These are phyloP conservation scores for Plecturocebus donacophilus DNA, from an alignment of 2,113 vertebrate species.

Conservation along the genomic window DNA sequence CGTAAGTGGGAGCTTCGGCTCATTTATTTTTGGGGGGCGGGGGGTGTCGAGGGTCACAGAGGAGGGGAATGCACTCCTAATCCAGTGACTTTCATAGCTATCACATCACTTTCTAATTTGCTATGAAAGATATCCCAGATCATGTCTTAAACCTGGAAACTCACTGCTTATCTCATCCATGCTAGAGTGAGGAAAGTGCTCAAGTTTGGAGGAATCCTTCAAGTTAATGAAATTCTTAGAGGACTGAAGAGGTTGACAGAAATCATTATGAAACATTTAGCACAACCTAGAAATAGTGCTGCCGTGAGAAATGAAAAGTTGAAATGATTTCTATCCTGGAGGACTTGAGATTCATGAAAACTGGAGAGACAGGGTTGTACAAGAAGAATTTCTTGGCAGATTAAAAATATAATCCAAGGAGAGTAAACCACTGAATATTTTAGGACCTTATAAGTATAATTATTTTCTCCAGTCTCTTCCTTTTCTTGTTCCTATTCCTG, in stretches of 20 bases:
- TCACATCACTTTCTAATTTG: not conserved
- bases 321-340: not conserved
- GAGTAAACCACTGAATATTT: not conserved
- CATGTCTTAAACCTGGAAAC: not conserved
- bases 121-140: not conserved
- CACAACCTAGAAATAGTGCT: not conserved
- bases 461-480: not conserved
- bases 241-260: not conserved
- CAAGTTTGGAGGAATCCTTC: not conserved
- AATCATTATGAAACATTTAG: not conserved
- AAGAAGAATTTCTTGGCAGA: not conserved
- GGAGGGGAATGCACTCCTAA: not conserved
- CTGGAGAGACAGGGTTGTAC: not conserved
- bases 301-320: not conserved
- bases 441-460: not conserved
- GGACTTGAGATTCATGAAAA: not conserved
- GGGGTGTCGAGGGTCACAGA: not conserved
- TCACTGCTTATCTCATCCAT: not conserved
- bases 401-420: not conserved
- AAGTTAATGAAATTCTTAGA: not conserved
- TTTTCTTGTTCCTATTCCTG: slow-evolving; percentile 35
- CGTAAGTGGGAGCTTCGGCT: slow-evolving; percentile 77
- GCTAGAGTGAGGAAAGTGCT: not conserved
- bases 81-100: not conserved
- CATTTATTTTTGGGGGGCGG: not conserved